Conservation (phyloP, 2,113 vertebrate genomes). For the Otis tarda region DNA sequence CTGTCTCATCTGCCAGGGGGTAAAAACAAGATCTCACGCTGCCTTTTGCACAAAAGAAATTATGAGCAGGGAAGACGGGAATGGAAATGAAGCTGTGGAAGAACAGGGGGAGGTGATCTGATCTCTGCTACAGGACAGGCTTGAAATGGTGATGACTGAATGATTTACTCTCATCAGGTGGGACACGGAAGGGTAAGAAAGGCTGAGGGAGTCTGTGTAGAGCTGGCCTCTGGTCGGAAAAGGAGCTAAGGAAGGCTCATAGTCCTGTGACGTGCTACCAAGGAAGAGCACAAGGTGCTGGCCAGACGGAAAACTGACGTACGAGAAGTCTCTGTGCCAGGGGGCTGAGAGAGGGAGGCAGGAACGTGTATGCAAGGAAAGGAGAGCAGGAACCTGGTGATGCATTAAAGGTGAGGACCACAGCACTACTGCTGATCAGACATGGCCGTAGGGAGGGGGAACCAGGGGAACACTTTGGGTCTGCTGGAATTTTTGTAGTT, state of each 20-base stretch:
- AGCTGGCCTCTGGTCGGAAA: background rate
- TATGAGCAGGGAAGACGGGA: background rate
- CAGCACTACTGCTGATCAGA: background rate
- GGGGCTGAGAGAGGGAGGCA: background rate
- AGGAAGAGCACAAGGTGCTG: background rate
- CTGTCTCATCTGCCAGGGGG: background rate
- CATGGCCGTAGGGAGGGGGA: fast-evolving
- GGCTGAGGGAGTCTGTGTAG: background rate
- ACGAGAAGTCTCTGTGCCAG: fast-evolving
- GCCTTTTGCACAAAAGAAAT: background rate
- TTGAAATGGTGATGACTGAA: background rate
- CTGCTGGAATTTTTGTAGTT: background rate
- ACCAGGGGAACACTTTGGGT: background rate
- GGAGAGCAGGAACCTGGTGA: background rate
- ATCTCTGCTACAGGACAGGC: background rate
- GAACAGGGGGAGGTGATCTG: background rate
- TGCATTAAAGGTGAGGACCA: background rate
- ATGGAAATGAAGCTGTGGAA: background rate
- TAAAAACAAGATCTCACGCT: conserved; percentile 19
- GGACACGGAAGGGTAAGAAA: background rate
- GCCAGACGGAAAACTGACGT: background rate
- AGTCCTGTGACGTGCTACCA: fast-evolving
- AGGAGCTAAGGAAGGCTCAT: background rate
- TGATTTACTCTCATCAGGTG: background rate
- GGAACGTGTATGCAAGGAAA: no score